phyloP scores from a whole-genome alignment of 2,797 vertebrate genomes.

The Notolepis coatsorum region DNA sequence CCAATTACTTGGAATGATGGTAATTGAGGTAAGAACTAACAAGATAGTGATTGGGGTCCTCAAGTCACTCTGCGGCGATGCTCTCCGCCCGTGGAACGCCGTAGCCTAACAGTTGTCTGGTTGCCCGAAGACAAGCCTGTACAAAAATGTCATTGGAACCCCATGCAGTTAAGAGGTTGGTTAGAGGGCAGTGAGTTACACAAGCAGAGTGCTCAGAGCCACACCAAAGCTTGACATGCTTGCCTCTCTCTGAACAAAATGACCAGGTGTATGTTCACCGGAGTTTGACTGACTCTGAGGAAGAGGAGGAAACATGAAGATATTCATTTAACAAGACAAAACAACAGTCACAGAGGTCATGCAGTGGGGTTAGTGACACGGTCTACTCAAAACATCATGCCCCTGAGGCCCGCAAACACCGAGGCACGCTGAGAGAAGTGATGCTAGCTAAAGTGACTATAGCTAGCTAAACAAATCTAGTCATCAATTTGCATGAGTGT shows the following conservation, averaged over 20 bases:
- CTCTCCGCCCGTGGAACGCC: conserved; percentile 49
- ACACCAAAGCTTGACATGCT: conserved; percentile 70
- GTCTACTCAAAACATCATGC: no score
- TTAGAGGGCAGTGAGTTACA: conserved; percentile 46
- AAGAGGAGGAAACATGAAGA: conserved; percentile 59
- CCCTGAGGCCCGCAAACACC: no score
- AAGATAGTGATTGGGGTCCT: not conserved
- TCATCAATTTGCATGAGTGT: no score
- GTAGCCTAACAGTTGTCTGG: conserved; percentile 40
- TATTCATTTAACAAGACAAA: conserved; percentile 28
- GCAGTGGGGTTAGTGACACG: conserved; percentile 44
- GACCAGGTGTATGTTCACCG: conserved; percentile 77
- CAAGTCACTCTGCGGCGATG: conserved; percentile 40
- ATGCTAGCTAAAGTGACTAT: no score
- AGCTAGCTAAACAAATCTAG: no score
- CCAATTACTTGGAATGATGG: not conserved
- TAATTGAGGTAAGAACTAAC: not conserved
- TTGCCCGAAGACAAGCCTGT: conserved; percentile 10
- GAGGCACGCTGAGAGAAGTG: no score
- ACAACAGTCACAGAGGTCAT: conserved; percentile 34
- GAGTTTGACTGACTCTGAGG: conserved; percentile 75
- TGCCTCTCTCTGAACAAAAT: conserved; percentile 80
- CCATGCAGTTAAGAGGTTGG: conserved; percentile 67
- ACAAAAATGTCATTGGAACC: not conserved
- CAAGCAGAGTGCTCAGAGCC: conserved; percentile 36